Percentiles rank a stretch among this genome's conserved stretches.
phyloP scores from a whole-genome alignment of 2,113 vertebrate species.

The Microcebus lehilahytsara region DNA sequence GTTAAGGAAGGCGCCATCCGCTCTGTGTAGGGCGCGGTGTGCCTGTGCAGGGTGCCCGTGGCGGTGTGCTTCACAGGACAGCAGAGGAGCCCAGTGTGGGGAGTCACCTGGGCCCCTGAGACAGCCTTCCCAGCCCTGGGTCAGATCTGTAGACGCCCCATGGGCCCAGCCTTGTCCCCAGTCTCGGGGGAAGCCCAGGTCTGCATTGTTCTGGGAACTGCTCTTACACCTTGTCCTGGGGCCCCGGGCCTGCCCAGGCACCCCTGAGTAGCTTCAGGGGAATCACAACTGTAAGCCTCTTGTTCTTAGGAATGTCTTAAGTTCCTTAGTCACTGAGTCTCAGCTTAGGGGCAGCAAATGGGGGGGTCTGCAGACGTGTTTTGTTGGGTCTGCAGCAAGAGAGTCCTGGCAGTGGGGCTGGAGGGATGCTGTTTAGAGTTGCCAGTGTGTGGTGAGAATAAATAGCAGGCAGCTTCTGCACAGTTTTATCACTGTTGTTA shows the following conservation, averaged over 20 bases:
- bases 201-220: background rate
- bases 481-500: background rate
- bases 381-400: background rate
- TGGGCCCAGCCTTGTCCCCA: background rate
- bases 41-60: too few relatives aligned
- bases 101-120: background rate
- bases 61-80: background rate
- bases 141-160: background rate
- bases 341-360: background rate
- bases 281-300: background rate
- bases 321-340: background rate
- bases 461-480: background rate
- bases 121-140: background rate
- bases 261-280: background rate
- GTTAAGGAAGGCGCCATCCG: background rate
- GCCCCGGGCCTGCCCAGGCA: background rate
- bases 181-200: background rate
- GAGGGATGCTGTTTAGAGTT: background rate
- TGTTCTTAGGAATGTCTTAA: background rate
- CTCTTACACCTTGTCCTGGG: background rate
- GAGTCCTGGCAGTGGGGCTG: background rate
- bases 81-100: background rate
- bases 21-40: too few relatives aligned
- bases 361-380: background rate
- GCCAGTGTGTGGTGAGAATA: background rate